Evolutionary conservation across 2,113 vertebrate species (phyloP).

Genomic region (Psittacula cyanocephala): DNA sequence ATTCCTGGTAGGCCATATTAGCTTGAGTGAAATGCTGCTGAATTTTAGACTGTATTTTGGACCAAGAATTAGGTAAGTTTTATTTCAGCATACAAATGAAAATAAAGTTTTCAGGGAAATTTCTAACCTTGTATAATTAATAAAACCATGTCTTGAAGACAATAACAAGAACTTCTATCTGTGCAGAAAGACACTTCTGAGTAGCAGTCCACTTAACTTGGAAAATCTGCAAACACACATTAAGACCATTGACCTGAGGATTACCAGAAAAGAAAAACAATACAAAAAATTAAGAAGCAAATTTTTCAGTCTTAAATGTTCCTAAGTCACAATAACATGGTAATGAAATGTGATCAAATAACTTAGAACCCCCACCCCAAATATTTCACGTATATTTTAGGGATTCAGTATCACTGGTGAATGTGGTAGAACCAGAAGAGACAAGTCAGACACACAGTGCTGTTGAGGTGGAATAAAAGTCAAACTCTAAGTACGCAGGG

Average conservation of each 20-base stretch:
- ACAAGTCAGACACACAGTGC: neutral
- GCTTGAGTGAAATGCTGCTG: neutral
- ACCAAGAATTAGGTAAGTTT: neutral
- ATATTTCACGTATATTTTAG: neutral
- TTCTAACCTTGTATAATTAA: neutral
- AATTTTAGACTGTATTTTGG: neutral
- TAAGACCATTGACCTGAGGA: neutral
- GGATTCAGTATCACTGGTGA: neutral
- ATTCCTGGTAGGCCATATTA: neutral
- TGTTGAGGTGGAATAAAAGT: neutral
- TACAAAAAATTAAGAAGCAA: neutral
- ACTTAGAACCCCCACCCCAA: neutral
- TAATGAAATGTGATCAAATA: neutral
- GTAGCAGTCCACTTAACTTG: neutral
- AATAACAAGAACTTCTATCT: neutral
- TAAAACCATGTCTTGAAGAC: neutral
- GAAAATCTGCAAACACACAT: neutral
- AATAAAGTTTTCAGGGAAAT: neutral
- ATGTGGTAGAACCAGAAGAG: neutral
- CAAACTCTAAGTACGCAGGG: neutral
- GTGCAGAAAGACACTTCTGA: neutral
- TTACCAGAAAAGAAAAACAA: neutral
- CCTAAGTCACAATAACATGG: neutral
- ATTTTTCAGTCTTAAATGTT: neutral
- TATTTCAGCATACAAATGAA: neutral